Evolutionary conservation across 2,113 vertebrate species (phyloP), one percentile per base, ranked within the genome.

Genomic region (Nettapus auritus): DNA sequence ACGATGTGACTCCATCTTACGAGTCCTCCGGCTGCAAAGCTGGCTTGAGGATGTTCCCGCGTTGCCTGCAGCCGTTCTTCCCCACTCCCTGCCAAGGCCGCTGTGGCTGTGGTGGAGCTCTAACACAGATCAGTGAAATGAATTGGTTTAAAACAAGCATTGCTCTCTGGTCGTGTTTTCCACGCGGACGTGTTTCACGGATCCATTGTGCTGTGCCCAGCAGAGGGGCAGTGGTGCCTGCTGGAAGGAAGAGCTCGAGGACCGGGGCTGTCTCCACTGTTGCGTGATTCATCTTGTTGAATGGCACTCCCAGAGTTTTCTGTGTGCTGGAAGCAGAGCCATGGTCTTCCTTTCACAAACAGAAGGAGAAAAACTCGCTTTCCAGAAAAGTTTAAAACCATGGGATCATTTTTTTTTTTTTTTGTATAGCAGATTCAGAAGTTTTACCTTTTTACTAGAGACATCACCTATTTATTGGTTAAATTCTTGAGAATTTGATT

Each of bases 21-120:
- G 52, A 75, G 36, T 20, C 6, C 73, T 59, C 60, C 3, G 3
- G 0, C 17, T 44, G 56, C 1, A 0, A 80, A 40, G 64, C 60
- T 67, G 88, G 59, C 75, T 13, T 81, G n/a, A 8, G 36, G 70
- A 38, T 28, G 36, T 76, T 90, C n/a, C 76, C 36, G 52, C 82
- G 4, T 53, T 82, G 71, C 64, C 74, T 0, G 0, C 0, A 1
- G 34, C 75, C 22, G 2, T 85, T 31, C 57, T 73, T 67, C 28
- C 23, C 40, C 0, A 0, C 71, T 55, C 59, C 53, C 95, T 78
- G 42, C 92, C 34, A 31, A 52, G 13, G 15, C 36, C 0, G 0
- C 59, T 76, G 26, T 5, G 19, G 66, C 76, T 11, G 2, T 40
- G 76, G 6, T 55, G 77, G 46, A 73, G 44, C 60, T 79, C 69